A percentile compares a stretch with the other conserved stretches of the same genome.
phyloP scores from a whole-genome alignment of 1,140 invertebrate genomes.

The Oryctes rhinoceros region DNA sequence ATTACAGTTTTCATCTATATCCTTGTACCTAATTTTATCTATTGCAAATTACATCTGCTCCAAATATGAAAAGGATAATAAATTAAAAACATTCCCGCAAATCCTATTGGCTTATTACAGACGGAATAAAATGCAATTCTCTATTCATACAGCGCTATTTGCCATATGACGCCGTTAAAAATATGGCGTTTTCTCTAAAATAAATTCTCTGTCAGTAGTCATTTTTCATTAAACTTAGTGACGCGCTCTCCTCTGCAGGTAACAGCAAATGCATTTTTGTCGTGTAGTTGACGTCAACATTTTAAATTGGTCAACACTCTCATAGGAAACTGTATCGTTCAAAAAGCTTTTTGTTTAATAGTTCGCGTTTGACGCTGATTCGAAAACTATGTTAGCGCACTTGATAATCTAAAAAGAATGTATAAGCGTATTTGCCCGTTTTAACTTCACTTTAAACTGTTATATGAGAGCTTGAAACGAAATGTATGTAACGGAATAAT shows the following conservation, averaged over 20 bases:
- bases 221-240: slow-evolving; percentile 32
- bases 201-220: slow-evolving; percentile 28
- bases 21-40: too few relatives aligned
- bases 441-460: neutral
- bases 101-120: neutral
- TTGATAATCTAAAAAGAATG: neutral
- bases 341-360: slow-evolving; percentile 22
- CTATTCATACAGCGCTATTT: neutral
- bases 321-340: neutral
- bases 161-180: neutral
- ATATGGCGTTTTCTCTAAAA: slow-evolving; percentile 4
- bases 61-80: too few relatives aligned
- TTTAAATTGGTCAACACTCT: slow-evolving; percentile 23
- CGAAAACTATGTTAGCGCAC: neutral
- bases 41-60: too few relatives aligned
- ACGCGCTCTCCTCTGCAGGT: slow-evolving; percentile 13
- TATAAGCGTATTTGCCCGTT: neutral
- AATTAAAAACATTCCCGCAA: too few relatives aligned
- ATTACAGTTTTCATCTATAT: too few relatives aligned
- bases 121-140: neutral
- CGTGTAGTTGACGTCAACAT: slow-evolving; percentile 11
- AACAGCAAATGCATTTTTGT: slow-evolving; percentile 25
- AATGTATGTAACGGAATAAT: too few relatives aligned
- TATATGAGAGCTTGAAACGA: neutral
- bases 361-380: neutral